phyloP scores from a whole-genome alignment of 1,140 invertebrate species.

The Danaus melanippus region DNA sequence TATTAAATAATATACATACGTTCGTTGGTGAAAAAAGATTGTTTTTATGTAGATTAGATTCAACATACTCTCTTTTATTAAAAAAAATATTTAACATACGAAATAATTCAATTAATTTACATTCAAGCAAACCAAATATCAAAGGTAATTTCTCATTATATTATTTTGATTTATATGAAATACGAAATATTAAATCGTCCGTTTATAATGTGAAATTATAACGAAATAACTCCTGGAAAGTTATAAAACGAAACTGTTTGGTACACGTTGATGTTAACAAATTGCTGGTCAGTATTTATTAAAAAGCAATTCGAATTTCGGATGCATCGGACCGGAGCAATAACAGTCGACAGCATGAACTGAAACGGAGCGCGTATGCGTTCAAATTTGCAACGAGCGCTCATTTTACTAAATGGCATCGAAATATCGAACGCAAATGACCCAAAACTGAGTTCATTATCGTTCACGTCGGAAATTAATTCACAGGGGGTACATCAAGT shows the following conservation, averaged over 20 bases:
- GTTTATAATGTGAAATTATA: constrained; percentile 3
- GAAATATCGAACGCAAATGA: constrained; percentile 49
- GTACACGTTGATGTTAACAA: constrained; percentile 3
- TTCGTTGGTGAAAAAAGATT: no score
- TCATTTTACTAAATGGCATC: constrained; percentile 36
- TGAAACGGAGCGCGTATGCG: constrained; percentile 14
- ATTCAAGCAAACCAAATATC: constrained; percentile 11
- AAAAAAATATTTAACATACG: no score
- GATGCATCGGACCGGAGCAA: constrained; percentile 16
- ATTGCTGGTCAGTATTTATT: constrained; percentile 10
- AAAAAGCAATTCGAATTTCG: constrained; percentile 17
- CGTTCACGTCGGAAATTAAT: constrained; percentile 47
- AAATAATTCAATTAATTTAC: no score
- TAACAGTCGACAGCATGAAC: constrained; percentile 3
- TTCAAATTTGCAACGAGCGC: constrained; percentile 35
- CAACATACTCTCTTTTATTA: no score
- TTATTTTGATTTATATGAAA: constrained; percentile 4
- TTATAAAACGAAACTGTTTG: background rate
- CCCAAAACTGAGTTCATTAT: constrained; percentile 45
- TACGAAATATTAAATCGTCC: background rate
- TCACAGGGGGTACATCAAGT: constrained; percentile 32
- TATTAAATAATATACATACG: no score
- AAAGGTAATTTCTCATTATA: constrained; percentile 6
- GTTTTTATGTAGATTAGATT: no score
- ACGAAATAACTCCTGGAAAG: background rate